Conservation (phyloP, 1,140 invertebrate species). For the roundworm (Caenorhabditis elegans) region WBcel235 BX284606.5:2959001-2959500, state of each 20-base stretch:
- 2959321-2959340: conserved; percentile 74
- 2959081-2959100: conserved; percentile 97
- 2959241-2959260: conserved; percentile 86
- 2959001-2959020: no score
- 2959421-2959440: no score
- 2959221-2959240: conserved; percentile 85
- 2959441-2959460: no score
- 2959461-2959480: no score
- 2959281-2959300: conserved; percentile 95
- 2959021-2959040: conserved; percentile 75
- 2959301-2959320: conserved; percentile 92
- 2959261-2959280: conserved; percentile 92
- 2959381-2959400: no score
- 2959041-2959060: conserved; percentile 91
- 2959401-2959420: no score
- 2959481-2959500: no score
- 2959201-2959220: conserved; percentile 91
- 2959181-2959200: conserved; percentile 88
- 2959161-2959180: conserved; percentile 67
- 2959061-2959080: conserved; percentile 95
- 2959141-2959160: background rate
- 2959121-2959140: conserved; percentile 72
- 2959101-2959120: conserved; percentile 98
- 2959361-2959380: no score
- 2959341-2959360: no score